Percentiles rank a stretch among this genome's conserved stretches.
Conservation (phyloP, 2,888 invertebrate genomes). For the Drosophila tripunctata region DNA sequence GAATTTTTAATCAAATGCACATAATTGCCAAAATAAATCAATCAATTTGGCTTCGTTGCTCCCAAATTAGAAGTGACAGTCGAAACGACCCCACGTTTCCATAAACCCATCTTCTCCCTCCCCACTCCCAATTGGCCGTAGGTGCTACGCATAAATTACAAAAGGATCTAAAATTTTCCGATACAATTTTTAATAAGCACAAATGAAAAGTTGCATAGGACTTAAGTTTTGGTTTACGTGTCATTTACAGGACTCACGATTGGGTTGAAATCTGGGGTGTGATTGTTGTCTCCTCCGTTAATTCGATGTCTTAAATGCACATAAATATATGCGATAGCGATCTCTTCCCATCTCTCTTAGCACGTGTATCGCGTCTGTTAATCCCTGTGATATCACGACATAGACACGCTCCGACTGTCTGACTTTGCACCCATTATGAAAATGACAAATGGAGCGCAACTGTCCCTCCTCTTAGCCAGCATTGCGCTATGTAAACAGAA, state of each 20-base stretch:
- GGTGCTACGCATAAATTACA: constrained; percentile 54
- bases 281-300: constrained; percentile 33
- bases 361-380: constrained; percentile 55
- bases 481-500: constrained; percentile 9
- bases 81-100: not conserved
- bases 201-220: constrained; percentile 2
- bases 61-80: constrained; percentile 75
- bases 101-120: not conserved
- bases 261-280: not conserved
- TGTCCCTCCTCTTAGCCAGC: constrained; percentile 26
- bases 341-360: constrained; percentile 33
- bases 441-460: constrained; percentile 75
- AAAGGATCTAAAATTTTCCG: constrained; percentile 18
- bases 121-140: not conserved
- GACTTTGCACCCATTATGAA: constrained; percentile 71
- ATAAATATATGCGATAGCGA: constrained; percentile 66
- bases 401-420: constrained; percentile 59
- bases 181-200: constrained; percentile 47
- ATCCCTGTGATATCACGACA: constrained; percentile 55
- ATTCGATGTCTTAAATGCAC: constrained; percentile 55
- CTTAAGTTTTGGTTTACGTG: constrained; percentile 65
- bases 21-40: constrained; percentile 81
- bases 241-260: constrained; percentile 46
- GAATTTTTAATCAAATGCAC: constrained; percentile 79
- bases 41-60: constrained; percentile 73